Base-by-base conservation (phyloP, 2,113 vertebrate genomes). In the Nothocercus julius region DNA sequence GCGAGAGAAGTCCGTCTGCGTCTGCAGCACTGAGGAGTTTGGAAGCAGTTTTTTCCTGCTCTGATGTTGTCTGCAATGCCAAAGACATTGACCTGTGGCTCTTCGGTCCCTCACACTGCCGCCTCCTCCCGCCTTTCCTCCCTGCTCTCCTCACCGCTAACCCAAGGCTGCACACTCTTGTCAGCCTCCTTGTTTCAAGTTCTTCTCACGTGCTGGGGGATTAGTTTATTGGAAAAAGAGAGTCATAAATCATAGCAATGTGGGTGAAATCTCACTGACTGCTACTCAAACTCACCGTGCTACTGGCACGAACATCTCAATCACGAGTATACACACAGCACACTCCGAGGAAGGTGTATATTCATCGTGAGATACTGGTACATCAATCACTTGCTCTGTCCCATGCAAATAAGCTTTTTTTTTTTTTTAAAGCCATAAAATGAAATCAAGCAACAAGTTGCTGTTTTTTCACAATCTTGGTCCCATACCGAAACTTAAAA, bases 301-400 rank as follows among this genome's bases (percentile, higher is more conserved):
- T 3, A n/a, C 19, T 1, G 0, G 56, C 3, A 0, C 6, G 42
- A 58, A 45, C 66, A 63, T 7, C 4, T 45, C 45, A 38, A 25
- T 20, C 44, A 2, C 13, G 38, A 89, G 9, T 2, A 51, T 9
- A 6, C 20, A 15, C 27, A 4, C 4, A 30, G 7, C 36, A 19
- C 40, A 63, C 9, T 59, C 40, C 8, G 5, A 47, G n/a, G 34
- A 47, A 69, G 61, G 24, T 27, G 36, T 32, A 2, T 10, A 34
- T 32, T 67, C 20, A 67, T 18, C 75, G 42, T 42, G 54, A 77
- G 53, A 24, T 8, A 49, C 27, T 4, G 61, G 56, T 0, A 49
- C 12, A 62, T 61, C 19, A 49, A 18, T 25, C 42, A 49, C 36
- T 7, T 14, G 13, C 51, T 84, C 66, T 38, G n/a, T 54, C 61